Conservation (phyloP, 53 echinoderm and acorn worm species). For the Henricia sp. region DNA sequence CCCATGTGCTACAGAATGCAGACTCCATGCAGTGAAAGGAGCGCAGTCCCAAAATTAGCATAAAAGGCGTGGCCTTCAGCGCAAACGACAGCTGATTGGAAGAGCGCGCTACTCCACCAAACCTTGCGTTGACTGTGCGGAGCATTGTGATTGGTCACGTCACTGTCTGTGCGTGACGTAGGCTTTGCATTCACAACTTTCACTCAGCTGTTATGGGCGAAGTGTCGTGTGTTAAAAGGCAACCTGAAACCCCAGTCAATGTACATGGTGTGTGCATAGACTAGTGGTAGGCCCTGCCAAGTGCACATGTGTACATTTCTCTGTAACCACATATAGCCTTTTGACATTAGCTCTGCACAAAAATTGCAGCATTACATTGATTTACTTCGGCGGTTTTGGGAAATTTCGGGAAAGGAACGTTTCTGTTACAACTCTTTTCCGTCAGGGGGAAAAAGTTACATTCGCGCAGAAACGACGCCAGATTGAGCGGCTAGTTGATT, state of each 20-base stretch:
- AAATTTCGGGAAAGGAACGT: too few relatives aligned
- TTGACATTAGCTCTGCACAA: too few relatives aligned
- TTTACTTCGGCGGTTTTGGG: too few relatives aligned
- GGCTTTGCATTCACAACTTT: constrained; percentile 42
- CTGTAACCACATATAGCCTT: too few relatives aligned
- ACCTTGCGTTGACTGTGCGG: constrained; percentile 4
- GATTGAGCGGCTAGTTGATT: too few relatives aligned
- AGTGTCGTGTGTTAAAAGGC: constrained; percentile 9
- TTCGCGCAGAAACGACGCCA: too few relatives aligned
- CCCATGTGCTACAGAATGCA: not conserved
- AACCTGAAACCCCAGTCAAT: not conserved
- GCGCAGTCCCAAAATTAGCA: constrained; percentile 5
- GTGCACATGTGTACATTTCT: too few relatives aligned
- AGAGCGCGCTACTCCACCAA: constrained; percentile 8
- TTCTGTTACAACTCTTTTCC: too few relatives aligned
- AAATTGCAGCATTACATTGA: too few relatives aligned
- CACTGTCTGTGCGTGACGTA: constrained; percentile 57
- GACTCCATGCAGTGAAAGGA: not conserved
- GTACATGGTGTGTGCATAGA: not conserved
- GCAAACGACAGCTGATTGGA: constrained; percentile 13
- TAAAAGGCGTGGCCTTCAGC: constrained; percentile 21
- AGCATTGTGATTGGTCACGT: constrained; percentile 8
- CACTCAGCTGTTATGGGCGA: constrained; percentile 35
- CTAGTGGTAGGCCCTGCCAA: too few relatives aligned
- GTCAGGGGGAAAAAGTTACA: too few relatives aligned